Percentiles rank a stretch among this genome's conserved stretches.
Conservation (phyloP, 2,113 vertebrate genomes). For the Sus scrofa region T2T-Sscrofa CM000826.6:62736501-62737000, state of each 20-base stretch:
- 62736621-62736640: not conserved
- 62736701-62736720: not conserved
- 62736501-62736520: not conserved
- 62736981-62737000: not conserved
- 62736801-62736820: not conserved
- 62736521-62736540: not conserved
- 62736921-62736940: not conserved
- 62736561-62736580: not conserved
- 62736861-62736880: not conserved
- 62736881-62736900: not conserved
- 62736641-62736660: not conserved
- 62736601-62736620: not conserved
- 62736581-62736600: not conserved
- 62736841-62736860: constrained; percentile 1
- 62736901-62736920: not conserved
- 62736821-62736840: not conserved
- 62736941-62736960: not conserved
- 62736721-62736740: not conserved
- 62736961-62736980: not conserved
- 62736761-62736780: not conserved
- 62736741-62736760: not conserved
- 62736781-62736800: not conserved
- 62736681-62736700: not conserved
- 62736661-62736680: not conserved
- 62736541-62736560: not conserved